phyloP scores from a whole-genome alignment of 2,113 vertebrate genomes.

The Ifrita kowaldi region DNA sequence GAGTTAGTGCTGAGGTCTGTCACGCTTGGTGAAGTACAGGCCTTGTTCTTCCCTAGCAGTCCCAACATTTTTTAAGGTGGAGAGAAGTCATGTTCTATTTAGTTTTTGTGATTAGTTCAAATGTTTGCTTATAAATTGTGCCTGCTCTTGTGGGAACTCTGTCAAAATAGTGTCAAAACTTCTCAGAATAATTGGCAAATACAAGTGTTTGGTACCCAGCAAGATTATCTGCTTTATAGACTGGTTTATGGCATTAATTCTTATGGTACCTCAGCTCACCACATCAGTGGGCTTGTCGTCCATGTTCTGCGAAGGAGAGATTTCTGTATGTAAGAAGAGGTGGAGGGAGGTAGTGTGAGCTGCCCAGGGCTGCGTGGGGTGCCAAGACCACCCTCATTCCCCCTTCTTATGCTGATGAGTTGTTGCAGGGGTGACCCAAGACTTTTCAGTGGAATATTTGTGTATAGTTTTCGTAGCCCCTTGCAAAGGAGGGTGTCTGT shows the following conservation, averaged over 20 bases:
- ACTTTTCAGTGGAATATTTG: neutral
- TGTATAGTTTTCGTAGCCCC: neutral
- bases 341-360: neutral
- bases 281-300: neutral
- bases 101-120: neutral
- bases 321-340: neutral
- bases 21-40: neutral
- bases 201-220: neutral
- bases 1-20: neutral
- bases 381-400: neutral
- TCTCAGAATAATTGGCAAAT: neutral
- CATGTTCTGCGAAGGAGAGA: neutral
- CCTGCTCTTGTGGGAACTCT: neutral
- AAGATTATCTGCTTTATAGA: neutral
- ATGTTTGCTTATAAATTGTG: neutral
- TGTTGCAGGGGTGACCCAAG: neutral
- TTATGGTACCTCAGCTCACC: neutral
- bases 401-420: neutral
- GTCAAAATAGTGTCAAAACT: neutral
- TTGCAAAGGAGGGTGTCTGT: neutral
- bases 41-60: neutral
- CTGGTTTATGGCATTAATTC: neutral
- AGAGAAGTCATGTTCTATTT: neutral
- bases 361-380: neutral
- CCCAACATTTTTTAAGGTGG: neutral